phyloP scores from a whole-genome alignment of 2,888 invertebrate species.

The Cosmia trapezina region DNA sequence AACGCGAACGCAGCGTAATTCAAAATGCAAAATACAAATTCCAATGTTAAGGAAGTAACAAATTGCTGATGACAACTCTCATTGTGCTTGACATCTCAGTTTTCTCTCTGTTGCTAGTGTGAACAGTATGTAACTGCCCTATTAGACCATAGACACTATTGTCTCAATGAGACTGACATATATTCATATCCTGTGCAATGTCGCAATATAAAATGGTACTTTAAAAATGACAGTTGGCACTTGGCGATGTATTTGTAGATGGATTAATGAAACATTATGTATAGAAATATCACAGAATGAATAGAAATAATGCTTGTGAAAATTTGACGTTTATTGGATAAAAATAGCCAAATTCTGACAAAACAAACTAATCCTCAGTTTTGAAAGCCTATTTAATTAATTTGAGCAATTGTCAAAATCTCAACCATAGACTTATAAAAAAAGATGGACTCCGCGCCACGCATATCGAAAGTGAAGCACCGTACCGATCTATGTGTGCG shows the following conservation, averaged over 20 bases:
- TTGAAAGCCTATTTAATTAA: not conserved
- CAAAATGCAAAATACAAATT: conserved; percentile 14
- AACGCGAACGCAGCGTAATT: not conserved
- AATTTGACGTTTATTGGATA: not conserved
- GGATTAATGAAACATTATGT: not conserved
- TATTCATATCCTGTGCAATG: conserved; percentile 39
- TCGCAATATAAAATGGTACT: conserved; percentile 43
- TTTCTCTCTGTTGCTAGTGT: conserved; percentile 20
- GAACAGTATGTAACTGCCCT: conserved; percentile 5
- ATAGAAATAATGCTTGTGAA: not conserved
- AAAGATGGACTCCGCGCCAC: too few relatives aligned
- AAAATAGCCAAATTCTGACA: not conserved
- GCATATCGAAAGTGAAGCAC: too few relatives aligned
- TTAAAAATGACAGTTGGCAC: not conserved
- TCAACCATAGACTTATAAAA: too few relatives aligned
- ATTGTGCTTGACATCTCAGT: conserved; percentile 20
- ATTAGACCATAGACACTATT: conserved; percentile 39
- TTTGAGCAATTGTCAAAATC: not conserved
- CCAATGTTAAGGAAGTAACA: conserved; percentile 17
- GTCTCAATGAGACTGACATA: conserved; percentile 51
- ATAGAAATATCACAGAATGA: not conserved
- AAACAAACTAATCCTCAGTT: not conserved
- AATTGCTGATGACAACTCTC: conserved; percentile 12
- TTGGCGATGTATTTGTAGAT: not conserved
- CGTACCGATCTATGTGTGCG: too few relatives aligned